Conservation (phyloP, 2,888 invertebrate species). For the Drosophila tanythrix region DNA sequence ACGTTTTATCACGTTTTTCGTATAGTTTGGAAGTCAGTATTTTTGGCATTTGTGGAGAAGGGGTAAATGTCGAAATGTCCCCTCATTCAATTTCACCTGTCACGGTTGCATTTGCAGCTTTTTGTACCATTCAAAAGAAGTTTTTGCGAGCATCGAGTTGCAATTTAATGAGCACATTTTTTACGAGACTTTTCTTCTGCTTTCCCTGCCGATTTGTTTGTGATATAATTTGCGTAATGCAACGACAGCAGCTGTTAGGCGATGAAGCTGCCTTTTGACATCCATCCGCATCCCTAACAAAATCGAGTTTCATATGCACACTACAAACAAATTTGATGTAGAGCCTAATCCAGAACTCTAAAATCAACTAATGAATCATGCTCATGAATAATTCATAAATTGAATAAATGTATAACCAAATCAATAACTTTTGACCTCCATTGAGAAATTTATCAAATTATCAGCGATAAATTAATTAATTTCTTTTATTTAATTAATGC, state of each 20-base stretch:
- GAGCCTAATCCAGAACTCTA: not conserved
- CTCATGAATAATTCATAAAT: not conserved
- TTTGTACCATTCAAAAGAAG: constrained; percentile 54
- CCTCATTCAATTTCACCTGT: constrained; percentile 57
- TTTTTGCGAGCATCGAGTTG: constrained; percentile 38
- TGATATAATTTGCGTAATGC: constrained; percentile 37
- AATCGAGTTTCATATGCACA: too few species aligned
- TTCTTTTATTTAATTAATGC: not conserved
- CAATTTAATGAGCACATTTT: constrained; percentile 70
- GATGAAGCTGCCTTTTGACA: constrained; percentile 2
- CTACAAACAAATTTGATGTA: not conserved
- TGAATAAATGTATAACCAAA: not conserved
- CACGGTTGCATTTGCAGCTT: constrained; percentile 61
- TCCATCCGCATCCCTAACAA: not conserved
- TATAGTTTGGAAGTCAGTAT: constrained; percentile 51
- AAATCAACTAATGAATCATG: not conserved
- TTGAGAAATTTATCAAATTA: not conserved
- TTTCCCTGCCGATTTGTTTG: constrained; percentile 48
- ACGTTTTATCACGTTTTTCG: constrained; percentile 79
- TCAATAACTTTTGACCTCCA: not conserved
- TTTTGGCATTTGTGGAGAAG: constrained; percentile 15
- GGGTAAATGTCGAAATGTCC: constrained; percentile 5
- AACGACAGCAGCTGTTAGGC: constrained; percentile 23
- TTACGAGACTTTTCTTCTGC: constrained; percentile 27
- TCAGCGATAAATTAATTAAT: not conserved